Evolutionary conservation across 2,113 vertebrate species (phyloP).

Genomic region (Pterocles orientalis): DNA sequence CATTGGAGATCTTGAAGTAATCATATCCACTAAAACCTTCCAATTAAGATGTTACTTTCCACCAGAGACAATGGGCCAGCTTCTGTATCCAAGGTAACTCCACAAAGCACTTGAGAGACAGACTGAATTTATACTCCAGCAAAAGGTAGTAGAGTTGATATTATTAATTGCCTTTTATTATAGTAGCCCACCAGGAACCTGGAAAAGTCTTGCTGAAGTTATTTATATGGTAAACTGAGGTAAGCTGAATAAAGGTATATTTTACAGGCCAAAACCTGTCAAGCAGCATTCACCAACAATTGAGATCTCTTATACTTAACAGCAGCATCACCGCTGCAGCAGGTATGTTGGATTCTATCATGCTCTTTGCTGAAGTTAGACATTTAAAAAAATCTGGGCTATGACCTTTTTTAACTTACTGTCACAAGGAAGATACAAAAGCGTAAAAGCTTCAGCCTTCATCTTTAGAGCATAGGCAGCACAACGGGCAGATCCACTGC

Average conservation of each 20-base stretch:
- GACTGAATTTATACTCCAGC: not conserved
- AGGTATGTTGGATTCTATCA: not conserved
- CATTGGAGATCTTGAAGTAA: not conserved
- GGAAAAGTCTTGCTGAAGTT: not conserved
- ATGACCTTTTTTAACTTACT: not conserved
- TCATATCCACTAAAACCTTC: not conserved
- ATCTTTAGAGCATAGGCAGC: not conserved
- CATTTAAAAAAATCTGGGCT: not conserved
- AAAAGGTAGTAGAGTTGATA: not conserved
- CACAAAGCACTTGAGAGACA: not conserved
- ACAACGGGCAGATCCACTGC: not conserved
- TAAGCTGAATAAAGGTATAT: not conserved
- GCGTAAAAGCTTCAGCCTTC: not conserved
- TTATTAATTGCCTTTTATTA: not conserved
- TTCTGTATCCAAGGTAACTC: constrained; percentile 18
- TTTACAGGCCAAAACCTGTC: not conserved
- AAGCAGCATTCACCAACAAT: not conserved
- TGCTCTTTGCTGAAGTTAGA: not conserved
- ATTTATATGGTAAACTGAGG: not conserved
- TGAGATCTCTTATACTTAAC: not conserved
- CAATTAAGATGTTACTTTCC: constrained; percentile 14
- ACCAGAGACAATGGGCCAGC: not conserved
- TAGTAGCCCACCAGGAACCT: not conserved
- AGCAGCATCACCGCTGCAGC: not conserved
- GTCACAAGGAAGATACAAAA: not conserved